Conservation (phyloP, 2,888 invertebrate species). For the Scaptomyza parva region DNA sequence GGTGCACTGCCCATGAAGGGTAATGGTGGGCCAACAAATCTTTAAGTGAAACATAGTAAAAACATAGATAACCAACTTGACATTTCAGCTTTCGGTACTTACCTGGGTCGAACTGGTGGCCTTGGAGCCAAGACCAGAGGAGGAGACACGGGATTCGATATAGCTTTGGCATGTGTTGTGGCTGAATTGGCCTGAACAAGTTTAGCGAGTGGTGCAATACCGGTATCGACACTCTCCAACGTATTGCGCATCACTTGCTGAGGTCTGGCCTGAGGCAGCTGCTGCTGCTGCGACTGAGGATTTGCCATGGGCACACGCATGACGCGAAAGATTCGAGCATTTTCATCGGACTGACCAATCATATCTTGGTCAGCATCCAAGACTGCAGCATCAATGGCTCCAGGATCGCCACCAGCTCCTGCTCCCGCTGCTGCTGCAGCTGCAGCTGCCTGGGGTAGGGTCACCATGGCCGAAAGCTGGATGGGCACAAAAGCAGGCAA, state of each 20-base stretch:
- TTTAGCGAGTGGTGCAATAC: conserved; percentile 56
- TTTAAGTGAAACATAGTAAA: conserved; percentile 6
- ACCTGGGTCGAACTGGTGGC: conserved; percentile 43
- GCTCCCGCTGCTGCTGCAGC: background rate
- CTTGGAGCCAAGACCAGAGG: conserved; percentile 47
- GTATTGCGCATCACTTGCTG: conserved; percentile 58
- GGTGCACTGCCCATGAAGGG: conserved; percentile 56
- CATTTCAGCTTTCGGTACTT: background rate
- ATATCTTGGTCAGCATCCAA: conserved; percentile 15
- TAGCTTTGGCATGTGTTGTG: conserved; percentile 44
- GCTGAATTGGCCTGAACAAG: conserved; percentile 50
- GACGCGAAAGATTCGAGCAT: conserved; percentile 54
- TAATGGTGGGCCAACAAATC: conserved; percentile 46
- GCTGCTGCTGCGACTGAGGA: conserved; percentile 3
- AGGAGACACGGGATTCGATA: background rate
- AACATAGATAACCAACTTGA: too few relatives aligned
- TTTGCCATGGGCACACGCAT: conserved; percentile 33
- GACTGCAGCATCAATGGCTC: background rate
- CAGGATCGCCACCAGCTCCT: background rate
- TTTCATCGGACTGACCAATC: conserved; percentile 15
- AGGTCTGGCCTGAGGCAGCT: conserved; percentile 12
- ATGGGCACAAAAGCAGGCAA: conserved; percentile 83
- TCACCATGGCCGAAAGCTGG: conserved; percentile 82
- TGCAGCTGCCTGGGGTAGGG: conserved; percentile 75
- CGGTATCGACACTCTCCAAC: conserved; percentile 64